Evolutionary conservation across 2,888 invertebrate genomes (phyloP).

Genomic region (Coelopa pilipes): DNA sequence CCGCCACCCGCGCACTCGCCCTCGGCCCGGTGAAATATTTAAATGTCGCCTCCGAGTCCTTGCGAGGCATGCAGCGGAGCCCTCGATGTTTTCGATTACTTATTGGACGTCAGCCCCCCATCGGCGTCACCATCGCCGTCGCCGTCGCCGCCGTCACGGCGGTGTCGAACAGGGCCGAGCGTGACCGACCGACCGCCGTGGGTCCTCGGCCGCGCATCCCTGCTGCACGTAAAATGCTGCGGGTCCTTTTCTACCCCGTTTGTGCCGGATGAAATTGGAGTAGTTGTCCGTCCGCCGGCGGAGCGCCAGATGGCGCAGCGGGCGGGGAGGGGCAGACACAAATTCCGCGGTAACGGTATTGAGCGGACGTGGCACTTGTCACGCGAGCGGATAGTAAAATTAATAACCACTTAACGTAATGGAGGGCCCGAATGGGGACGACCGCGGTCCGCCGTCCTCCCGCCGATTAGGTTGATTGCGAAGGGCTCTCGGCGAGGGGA

Average conservation of each 20-base stretch:
- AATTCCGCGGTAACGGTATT: constrained; percentile 18
- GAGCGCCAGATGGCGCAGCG: not conserved
- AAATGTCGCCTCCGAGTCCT: too few species aligned
- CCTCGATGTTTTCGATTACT: constrained; percentile 18
- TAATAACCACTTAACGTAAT: constrained; percentile 53
- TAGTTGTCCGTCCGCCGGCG: not conserved
- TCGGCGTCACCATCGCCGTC: not conserved
- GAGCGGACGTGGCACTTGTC: constrained; percentile 44
- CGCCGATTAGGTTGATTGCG: constrained; percentile 19
- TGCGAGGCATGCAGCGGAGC: not conserved
- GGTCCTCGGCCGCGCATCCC: not conserved
- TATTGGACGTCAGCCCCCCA: not conserved
- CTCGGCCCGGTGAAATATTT: too few species aligned
- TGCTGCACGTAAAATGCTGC: not conserved
- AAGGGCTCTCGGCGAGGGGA: not conserved
- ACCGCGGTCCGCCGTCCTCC: not conserved
- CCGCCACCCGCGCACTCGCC: too few species aligned
- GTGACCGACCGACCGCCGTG: too few species aligned
- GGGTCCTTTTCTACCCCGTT: not conserved
- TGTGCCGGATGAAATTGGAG: not conserved
- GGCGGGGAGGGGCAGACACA: constrained; percentile 32
- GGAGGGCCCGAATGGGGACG: constrained; percentile 23
- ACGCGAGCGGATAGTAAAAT: constrained; percentile 53
- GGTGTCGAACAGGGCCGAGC: too few species aligned
- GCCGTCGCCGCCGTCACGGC: too few species aligned